Base-by-base conservation (phyloP, 1,140 invertebrate species). In the Trachelipus rathkii region DNA sequence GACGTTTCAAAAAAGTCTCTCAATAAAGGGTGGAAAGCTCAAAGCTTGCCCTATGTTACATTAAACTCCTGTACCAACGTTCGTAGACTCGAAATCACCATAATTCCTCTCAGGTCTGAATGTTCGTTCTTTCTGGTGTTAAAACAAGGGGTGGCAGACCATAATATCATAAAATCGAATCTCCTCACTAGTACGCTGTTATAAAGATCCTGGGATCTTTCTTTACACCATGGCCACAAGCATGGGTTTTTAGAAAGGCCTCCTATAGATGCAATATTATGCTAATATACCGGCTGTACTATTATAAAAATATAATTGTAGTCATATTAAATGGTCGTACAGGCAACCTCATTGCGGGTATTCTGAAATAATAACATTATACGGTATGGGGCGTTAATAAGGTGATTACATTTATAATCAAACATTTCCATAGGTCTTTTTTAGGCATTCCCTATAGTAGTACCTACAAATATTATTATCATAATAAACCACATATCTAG, bases 1-100 rank as follows among this genome's bases (percentile, higher is more conserved):
- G 96, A 86, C 96, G 92, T 89, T 99, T 99, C 87, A n/a, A n/a
- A 99, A 92, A 84, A 98, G 91, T 87, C 96, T 95, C 89, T 97
- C 95, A 89, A 97, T n/a, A n/a, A n/a, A n/a, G n/a, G n/a, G n/a
- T n/a, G n/a, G n/a, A n/a, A n/a, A n/a, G n/a, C n/a, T n/a, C n/a
- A n/a, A n/a, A n/a, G n/a, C n/a, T n/a, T n/a, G n/a, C n/a, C n/a
- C n/a, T n/a, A n/a, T n/a, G n/a, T n/a, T n/a, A n/a, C n/a, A n/a
- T n/a, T n/a, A n/a, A n/a, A n/a, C n/a, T n/a, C n/a, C n/a, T n/a
- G n/a, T n/a, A n/a, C n/a, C n/a, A n/a, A n/a, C n/a, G n/a, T n/a
- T n/a, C n/a, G n/a, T n/a, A n/a, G n/a, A n/a, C n/a, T n/a, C n/a
- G n/a, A n/a, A n/a, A n/a, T n/a, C n/a, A n/a, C n/a, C n/a, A n/a